Percentiles rank a stretch among this genome's conserved stretches.
These are phyloP conservation scores for Coelopa pilipes DNA, from an alignment of 2,888 invertebrate species.

Conservation along the genomic window DNA sequence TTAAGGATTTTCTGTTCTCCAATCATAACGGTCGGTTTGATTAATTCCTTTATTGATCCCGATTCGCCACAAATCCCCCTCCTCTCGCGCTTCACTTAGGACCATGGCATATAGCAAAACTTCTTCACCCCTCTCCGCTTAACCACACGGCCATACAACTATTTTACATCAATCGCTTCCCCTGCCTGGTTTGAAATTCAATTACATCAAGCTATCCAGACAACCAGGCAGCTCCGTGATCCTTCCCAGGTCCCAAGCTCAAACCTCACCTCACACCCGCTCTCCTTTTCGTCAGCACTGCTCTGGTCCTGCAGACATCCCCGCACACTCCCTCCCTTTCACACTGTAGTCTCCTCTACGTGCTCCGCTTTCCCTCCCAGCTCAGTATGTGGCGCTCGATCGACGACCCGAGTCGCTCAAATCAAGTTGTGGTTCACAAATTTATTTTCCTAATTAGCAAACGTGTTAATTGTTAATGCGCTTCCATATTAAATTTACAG, in stretches of 20 bases:
- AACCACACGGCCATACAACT: not conserved
- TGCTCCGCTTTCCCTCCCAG: not conserved
- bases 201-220: not conserved
- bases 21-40: too few species aligned
- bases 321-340: too few species aligned
- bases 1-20: too few species aligned
- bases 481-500: slow-evolving; percentile 35
- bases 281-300: too few species aligned
- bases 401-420: slow-evolving; percentile 5
- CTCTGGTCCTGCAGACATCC: too few species aligned
- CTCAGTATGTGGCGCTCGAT: not conserved
- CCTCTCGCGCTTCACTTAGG: too few species aligned
- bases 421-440: slow-evolving; percentile 30
- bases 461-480: slow-evolving; percentile 38
- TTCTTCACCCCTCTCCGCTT: too few species aligned
- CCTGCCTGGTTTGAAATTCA: slow-evolving; percentile 13
- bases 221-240: not conserved
- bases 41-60: too few species aligned
- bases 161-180: not conserved
- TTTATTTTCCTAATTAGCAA: slow-evolving; percentile 37
- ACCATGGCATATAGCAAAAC: too few species aligned
- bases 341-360: too few species aligned
- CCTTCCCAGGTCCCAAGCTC: not conserved
- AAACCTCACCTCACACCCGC: too few species aligned
- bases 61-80: too few species aligned